Evolutionary conservation across 2,797 vertebrate species (phyloP).

Genomic region (Acipenser ruthenus): DNA sequence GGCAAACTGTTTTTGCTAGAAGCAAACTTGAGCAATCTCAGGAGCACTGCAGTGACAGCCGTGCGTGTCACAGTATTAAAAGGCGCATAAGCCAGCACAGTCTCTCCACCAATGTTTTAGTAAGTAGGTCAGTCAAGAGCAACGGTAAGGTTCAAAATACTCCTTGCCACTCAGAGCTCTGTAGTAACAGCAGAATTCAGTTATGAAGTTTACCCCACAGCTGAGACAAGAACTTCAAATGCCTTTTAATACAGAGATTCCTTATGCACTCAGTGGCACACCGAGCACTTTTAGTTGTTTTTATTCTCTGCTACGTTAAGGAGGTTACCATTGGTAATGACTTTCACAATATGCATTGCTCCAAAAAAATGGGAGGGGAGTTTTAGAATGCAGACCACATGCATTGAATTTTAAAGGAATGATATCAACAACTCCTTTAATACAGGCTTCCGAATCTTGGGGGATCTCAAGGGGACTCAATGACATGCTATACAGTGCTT

Average conservation of each 20-base stretch:
- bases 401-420: too few species aligned
- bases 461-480: too few species aligned
- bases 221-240: conserved; percentile 39
- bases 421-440: too few species aligned
- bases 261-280: neutral
- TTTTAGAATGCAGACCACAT: too few species aligned
- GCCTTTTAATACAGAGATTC: conserved; percentile 27
- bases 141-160: conserved; percentile 27
- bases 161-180: conserved; percentile 18
- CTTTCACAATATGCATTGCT: too few species aligned
- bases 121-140: conserved; percentile 47
- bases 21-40: conserved; percentile 12
- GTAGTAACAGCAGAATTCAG: conserved; percentile 22
- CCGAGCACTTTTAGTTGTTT: neutral
- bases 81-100: conserved; percentile 8
- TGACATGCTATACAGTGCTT: too few species aligned
- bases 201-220: conserved; percentile 46
- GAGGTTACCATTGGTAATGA: too few species aligned
- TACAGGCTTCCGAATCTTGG: too few species aligned
- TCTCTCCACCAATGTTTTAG: conserved; percentile 17
- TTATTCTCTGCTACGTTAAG: neutral
- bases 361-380: too few species aligned
- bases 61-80: neutral
- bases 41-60: accelerated
- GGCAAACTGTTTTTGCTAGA: conserved; percentile 7